Conservation (phyloP, 1,140 invertebrate species). For the Dryas iulia region DNA sequence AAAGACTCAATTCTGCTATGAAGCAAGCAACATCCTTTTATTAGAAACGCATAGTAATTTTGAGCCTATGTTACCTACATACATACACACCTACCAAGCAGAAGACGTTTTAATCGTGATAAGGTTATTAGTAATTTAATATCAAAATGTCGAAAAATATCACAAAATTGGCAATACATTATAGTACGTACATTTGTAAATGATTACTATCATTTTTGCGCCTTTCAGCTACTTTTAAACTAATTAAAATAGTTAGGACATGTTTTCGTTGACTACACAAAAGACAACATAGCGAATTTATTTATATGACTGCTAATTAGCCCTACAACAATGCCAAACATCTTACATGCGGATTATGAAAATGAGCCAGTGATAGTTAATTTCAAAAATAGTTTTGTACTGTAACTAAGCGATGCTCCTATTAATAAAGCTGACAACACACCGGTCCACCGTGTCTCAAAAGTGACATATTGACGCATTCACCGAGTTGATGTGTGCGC, state of each 20-base stretch:
- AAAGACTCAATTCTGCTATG: too few species aligned
- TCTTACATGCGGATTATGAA: not conserved
- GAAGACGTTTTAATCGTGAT: too few species aligned
- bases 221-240: not conserved
- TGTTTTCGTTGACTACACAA: not conserved
- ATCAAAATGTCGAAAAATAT: too few species aligned
- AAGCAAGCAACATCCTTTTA: too few species aligned
- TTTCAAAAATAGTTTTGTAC: not conserved
- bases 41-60: too few species aligned
- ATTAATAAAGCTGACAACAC: constrained; percentile 3
- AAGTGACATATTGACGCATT: not conserved
- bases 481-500: not conserved
- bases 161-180: too few species aligned
- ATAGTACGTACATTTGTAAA: too few species aligned
- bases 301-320: not conserved
- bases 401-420: not conserved
- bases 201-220: too few species aligned
- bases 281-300: too few species aligned
- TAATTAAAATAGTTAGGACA: not conserved
- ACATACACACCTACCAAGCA: too few species aligned
- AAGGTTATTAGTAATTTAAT: too few species aligned
- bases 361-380: not conserved
- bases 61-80: too few species aligned
- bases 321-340: not conserved
- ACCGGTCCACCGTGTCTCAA: not conserved